Conservation (phyloP, 1,140 invertebrate species). For the Ceratosolen solmsi region DNA sequence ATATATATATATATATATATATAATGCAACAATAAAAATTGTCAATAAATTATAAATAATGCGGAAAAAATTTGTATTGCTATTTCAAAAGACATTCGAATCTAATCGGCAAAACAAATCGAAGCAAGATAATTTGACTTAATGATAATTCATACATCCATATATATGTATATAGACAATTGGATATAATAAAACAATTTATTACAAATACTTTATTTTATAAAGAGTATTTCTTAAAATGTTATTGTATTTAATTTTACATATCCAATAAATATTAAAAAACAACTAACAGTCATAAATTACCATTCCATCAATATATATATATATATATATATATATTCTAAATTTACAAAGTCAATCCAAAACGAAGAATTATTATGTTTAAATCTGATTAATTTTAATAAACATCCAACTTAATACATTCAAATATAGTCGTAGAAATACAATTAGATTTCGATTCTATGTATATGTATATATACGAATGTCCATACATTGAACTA, state of each 20-base stretch:
- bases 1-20: background rate
- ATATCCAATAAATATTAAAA: background rate
- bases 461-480: background rate
- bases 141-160: background rate
- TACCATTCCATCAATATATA: background rate
- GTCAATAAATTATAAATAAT: background rate
- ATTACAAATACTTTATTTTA: conserved; percentile 29
- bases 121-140: background rate
- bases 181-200: conserved; percentile 3
- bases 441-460: background rate
- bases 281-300: background rate
- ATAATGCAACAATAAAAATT: background rate
- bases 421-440: background rate
- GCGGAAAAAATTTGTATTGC: no score
- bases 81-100: background rate
- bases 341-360: no score
- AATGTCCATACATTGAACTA: no score
- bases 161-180: background rate
- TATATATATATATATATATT: no score
- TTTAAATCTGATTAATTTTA: background rate
- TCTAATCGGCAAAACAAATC: no score
- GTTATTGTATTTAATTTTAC: background rate
- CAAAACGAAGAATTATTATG: background rate
- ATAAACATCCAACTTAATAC: background rate
- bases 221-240: conserved; percentile 3